Conservation (phyloP, 2,113 vertebrate genomes). For the Leiothrix lutea region DNA sequence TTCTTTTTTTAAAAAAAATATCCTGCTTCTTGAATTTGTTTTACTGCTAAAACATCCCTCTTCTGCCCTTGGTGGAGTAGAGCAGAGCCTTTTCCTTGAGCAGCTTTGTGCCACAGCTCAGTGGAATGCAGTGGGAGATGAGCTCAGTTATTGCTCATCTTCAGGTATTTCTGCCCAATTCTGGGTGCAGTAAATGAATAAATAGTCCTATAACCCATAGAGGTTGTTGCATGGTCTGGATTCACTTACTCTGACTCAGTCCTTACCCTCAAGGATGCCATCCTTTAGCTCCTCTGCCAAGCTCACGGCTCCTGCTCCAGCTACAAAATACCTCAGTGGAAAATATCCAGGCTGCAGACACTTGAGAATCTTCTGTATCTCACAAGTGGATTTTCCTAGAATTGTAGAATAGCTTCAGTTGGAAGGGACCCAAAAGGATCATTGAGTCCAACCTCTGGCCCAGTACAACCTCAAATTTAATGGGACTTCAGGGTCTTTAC, state of each 20-base stretch:
- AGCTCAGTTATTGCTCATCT: neutral
- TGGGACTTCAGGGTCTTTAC: neutral
- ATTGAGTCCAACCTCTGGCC: neutral
- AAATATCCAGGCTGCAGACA: neutral
- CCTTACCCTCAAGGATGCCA: neutral
- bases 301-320: neutral
- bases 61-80: neutral
- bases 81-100: neutral
- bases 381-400: neutral
- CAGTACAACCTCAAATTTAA: neutral
- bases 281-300: neutral
- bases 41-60: neutral
- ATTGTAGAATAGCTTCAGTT: neutral
- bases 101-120: neutral
- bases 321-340: neutral
- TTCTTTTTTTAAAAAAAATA: neutral
- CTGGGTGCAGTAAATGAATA: neutral
- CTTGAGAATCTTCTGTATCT: neutral
- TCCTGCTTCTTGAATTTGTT: neutral
- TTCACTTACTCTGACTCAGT: neutral
- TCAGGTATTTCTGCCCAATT: neutral
- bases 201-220: accelerated
- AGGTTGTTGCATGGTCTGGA: neutral
- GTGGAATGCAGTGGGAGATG: neutral
- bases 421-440: neutral